phyloP scores from a whole-genome alignment of 35 echinoderm and acorn worm genomes.

The Diadema setosum region DNA sequence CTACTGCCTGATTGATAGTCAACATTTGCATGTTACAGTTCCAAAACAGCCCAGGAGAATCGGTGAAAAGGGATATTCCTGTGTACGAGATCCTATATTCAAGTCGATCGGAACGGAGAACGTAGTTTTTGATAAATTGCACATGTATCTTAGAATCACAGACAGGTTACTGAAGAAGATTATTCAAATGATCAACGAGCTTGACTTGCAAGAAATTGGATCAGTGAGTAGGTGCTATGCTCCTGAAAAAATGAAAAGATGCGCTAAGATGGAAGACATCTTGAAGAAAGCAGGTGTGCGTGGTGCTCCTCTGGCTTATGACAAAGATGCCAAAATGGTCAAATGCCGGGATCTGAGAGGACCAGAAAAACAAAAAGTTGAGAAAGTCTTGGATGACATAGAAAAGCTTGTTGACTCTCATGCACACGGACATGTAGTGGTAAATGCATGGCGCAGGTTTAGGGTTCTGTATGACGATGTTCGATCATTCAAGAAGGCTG shows the following conservation, averaged over 20 bases:
- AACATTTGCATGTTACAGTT: background rate
- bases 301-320: background rate
- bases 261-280: background rate
- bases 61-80: background rate
- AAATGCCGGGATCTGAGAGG: background rate
- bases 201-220: background rate
- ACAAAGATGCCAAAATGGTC: background rate
- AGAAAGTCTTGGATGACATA: slow-evolving; percentile 10
- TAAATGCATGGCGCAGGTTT: background rate
- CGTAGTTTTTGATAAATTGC: background rate
- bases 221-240: background rate
- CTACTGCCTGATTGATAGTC: background rate
- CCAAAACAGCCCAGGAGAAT: background rate
- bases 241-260: background rate
- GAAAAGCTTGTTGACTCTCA: background rate
- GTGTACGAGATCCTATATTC: background rate
- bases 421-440: background rate
- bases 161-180: slow-evolving; percentile 5
- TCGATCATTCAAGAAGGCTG: background rate
- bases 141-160: background rate
- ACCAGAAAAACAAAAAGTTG: background rate
- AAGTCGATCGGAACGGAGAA: background rate
- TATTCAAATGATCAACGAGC: background rate
- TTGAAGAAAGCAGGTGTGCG: background rate
- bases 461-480: background rate